Percentiles rank a stretch among this genome's conserved stretches.
Conservation (phyloP, 2,113 vertebrate genomes). For the Rhizomys pruinosus region DNA sequence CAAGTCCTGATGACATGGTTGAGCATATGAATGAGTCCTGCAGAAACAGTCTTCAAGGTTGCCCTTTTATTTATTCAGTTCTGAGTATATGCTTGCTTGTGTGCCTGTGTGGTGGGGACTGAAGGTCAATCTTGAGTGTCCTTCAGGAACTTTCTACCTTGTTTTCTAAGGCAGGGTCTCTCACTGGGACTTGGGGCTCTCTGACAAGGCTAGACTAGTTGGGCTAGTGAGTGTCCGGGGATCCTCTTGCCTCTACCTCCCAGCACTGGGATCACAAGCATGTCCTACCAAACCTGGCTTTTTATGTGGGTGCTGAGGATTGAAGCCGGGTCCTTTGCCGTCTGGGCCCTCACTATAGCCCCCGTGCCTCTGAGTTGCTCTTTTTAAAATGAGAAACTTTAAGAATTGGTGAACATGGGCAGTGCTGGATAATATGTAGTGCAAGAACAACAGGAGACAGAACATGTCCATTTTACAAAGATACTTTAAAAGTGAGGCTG, state of each 20-base stretch:
- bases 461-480: background rate
- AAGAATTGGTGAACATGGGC: background rate
- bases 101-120: too few relatives aligned
- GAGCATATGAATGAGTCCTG: background rate
- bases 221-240: background rate
- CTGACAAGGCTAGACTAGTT: too few relatives aligned
- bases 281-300: background rate
- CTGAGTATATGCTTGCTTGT: too few relatives aligned
- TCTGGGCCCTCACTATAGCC: background rate
- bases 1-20: background rate
- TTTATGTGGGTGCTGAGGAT: background rate
- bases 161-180: background rate
- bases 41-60: background rate
- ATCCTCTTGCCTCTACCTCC: background rate
- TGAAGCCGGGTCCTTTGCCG: background rate
- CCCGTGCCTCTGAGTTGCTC: too few relatives aligned
- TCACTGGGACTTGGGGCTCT: background rate
- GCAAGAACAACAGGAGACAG: background rate
- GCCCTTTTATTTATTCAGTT: background rate
- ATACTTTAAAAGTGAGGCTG: background rate
- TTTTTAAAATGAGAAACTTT: background rate
- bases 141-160: background rate
- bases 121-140: background rate
- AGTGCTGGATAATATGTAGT: too few relatives aligned
- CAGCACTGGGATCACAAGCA: too few relatives aligned